Conservation (phyloP, 2,888 invertebrate genomes). For the Pollenia labialis region DNA sequence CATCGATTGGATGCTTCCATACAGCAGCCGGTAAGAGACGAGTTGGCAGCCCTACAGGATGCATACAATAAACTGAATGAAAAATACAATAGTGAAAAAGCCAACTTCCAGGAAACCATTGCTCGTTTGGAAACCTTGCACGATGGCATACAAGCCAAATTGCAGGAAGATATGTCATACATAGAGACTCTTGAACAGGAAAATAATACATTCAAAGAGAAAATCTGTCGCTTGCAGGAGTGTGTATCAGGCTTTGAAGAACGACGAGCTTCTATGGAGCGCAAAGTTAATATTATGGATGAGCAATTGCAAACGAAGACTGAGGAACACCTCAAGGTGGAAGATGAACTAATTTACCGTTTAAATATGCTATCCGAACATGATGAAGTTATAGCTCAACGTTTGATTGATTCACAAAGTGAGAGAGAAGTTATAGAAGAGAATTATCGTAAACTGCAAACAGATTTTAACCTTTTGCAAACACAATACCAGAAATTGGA, state of each 20-base stretch:
- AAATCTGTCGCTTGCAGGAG: conserved; percentile 88
- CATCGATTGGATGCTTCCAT: conserved; percentile 63
- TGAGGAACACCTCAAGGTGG: conserved; percentile 87
- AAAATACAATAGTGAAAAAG: conserved; percentile 77
- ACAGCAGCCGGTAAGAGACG: conserved; percentile 57
- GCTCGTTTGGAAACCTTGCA: conserved; percentile 80
- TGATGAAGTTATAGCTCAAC: conserved; percentile 87
- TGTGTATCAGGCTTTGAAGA: conserved; percentile 87
- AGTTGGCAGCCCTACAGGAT: conserved; percentile 74
- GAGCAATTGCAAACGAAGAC: conserved; percentile 86
- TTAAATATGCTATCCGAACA: conserved; percentile 87
- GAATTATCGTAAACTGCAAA: conserved; percentile 85
- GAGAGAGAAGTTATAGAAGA: conserved; percentile 85
- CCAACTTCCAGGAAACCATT: conserved; percentile 79
- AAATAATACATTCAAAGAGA: conserved; percentile 87
- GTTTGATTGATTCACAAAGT: conserved; percentile 86
- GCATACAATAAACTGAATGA: conserved; percentile 76
- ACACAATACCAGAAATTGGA: conserved; percentile 84
- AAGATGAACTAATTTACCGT: conserved; percentile 87
- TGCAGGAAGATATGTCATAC: conserved; percentile 90
- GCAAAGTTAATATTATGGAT: conserved; percentile 87
- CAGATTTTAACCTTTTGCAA: conserved; percentile 83
- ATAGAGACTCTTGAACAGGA: conserved; percentile 90
- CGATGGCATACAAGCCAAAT: conserved; percentile 86
- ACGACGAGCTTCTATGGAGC: conserved; percentile 86